Base-by-base conservation (phyloP, 2,797 vertebrate species). In the Chelon labrosus region DNA sequence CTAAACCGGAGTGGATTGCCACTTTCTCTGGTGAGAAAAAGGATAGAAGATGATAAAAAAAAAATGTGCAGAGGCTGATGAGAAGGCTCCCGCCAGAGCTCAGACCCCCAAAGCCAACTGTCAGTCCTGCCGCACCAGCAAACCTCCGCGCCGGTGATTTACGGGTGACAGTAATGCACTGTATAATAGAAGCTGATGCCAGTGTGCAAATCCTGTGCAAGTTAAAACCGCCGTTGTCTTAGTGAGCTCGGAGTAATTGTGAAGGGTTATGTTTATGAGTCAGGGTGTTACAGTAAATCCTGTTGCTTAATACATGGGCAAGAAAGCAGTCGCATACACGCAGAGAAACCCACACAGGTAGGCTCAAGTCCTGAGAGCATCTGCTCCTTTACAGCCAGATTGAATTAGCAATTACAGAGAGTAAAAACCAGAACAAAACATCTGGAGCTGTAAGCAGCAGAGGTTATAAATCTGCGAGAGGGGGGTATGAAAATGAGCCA, bases 371-470 rank as follows among this genome's bases (percentile, higher is more conserved):
- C 84, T 77, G 60, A 79, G 86, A 93, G 90, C 92, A 94, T 94
- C 92, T 94, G 94, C 86, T 92, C 77, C 92, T 94, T 94, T 94
- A 94, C 89, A 92, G 89, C 92, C 90, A 92, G 84, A 93, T 92
- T 93, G 92, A 92, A 94, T 94, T 93, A 94, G 91, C 92, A 94
- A 94, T 94, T 94, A 94, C 88, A 92, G 88, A 87, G 92, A 93
- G 92, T 93, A 92, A 93, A 92, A 93, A 89, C 62, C 90, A 89
- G 90, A 90, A 88, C 81, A 90, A 92, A 93, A 94, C 93, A 94
- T 94, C 93, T 94, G 93, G 93, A 94, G 93, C 92, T 88, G 88
- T 93, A 91, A 93, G 91, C 90, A 88, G 90, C 85, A 85, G 90
- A 92, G 88, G 91, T 89, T 92, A 93, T 93, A 93, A 94, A 93